Conservation (phyloP, 2,888 invertebrate species). For the Magallana nippona region DNA sequence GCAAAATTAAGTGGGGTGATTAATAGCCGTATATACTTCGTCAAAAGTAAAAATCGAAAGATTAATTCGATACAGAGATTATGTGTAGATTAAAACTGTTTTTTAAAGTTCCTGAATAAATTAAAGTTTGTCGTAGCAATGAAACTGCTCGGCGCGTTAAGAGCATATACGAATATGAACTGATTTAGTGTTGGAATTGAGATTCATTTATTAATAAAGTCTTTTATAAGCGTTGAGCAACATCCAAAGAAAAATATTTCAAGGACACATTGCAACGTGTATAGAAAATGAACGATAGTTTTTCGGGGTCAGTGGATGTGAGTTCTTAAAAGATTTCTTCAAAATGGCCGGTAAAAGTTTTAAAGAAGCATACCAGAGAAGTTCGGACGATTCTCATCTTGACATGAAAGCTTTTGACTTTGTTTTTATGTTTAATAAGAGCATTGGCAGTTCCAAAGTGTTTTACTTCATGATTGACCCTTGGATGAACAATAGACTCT, state of each 20-base stretch:
- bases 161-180: background rate
- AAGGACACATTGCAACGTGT: background rate
- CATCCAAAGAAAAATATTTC: background rate
- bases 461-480: constrained; percentile 74
- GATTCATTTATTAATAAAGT: background rate
- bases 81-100: background rate
- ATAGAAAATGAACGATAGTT: background rate
- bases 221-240: background rate
- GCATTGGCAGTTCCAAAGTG: constrained; percentile 68
- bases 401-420: constrained; percentile 61
- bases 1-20: background rate
- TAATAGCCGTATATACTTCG: background rate
- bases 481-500: constrained; percentile 56
- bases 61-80: constrained; percentile 19
- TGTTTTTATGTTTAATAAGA: constrained; percentile 70
- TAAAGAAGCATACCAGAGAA: background rate
- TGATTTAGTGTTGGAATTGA: background rate
- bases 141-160: background rate
- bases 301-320: background rate
- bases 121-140: background rate
- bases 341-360: background rate
- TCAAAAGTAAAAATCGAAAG: background rate
- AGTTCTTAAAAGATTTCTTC: too few relatives aligned
- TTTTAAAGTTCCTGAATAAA: constrained; percentile 13
- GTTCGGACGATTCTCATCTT: constrained; percentile 42